These are phyloP conservation scores for Artibeus jamaicensis DNA, from an alignment of 2,797 vertebrate species.

Conservation along the genomic window DNA sequence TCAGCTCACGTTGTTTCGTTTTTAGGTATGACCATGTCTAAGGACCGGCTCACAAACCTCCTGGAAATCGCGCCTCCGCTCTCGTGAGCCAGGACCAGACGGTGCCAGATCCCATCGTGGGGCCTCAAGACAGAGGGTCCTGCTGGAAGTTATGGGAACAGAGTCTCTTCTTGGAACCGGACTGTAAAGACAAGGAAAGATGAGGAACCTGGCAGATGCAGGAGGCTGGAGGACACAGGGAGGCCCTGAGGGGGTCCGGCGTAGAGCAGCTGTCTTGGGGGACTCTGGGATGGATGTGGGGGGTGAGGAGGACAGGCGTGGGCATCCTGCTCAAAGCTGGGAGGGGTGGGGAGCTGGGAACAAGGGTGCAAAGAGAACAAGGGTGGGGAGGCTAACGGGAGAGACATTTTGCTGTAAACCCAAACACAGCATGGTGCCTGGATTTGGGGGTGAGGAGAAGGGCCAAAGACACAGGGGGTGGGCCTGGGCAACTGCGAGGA, in stretches of 20 bases:
- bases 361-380: accelerated
- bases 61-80: background rate
- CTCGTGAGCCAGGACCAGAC: background rate
- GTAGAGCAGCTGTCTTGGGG: background rate
- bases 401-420: background rate
- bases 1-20: background rate
- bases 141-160: background rate
- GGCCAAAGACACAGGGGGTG: no score
- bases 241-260: background rate
- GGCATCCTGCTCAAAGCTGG: background rate
- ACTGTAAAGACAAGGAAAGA: background rate
- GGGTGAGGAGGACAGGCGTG: no score
- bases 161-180: background rate
- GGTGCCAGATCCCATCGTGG: no score
- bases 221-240: background rate
- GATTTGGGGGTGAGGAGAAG: background rate
- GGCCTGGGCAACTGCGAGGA: background rate
- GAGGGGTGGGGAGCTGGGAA: no score
- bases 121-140: background rate
- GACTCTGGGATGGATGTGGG: background rate
- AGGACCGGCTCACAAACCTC: background rate
- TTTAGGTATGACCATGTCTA: background rate
- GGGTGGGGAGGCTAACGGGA: background rate
- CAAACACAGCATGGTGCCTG: background rate
- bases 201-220: background rate